Percentiles rank a stretch among this genome's conserved stretches.
Conservation (phyloP, 1,140 invertebrate genomes). For the Portunus trituberculatus region DNA sequence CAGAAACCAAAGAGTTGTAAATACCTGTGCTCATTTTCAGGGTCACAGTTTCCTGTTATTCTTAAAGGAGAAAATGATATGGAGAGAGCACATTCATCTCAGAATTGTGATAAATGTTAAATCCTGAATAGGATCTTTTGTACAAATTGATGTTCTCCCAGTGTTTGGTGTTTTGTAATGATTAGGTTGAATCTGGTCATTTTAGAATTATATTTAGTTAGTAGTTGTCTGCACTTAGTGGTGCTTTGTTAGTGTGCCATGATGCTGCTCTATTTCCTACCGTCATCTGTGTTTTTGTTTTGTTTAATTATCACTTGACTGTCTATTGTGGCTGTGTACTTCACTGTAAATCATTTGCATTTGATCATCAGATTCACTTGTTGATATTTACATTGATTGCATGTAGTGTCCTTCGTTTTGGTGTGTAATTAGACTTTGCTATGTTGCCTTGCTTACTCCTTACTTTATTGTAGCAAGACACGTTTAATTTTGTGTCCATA, state of each 20-base stretch:
- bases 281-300: neutral
- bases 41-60: neutral
- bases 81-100: constrained; percentile 8
- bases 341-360: neutral
- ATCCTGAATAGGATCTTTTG: neutral
- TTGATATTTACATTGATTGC: neutral
- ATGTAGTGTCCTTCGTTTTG: neutral
- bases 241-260: neutral
- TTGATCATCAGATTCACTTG: neutral
- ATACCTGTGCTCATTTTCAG: neutral
- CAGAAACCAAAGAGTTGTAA: constrained; percentile 75
- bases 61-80: neutral
- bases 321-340: neutral
- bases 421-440: neutral
- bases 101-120: constrained; percentile 35
- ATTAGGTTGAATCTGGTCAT: neutral
- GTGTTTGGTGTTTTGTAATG: neutral
- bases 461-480: neutral
- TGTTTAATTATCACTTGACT: neutral
- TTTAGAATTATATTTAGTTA: neutral
- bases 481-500: neutral
- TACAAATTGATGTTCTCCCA: neutral
- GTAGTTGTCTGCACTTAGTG: neutral
- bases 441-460: neutral
- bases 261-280: neutral